These are phyloP conservation scores for Erynnis tages DNA, from an alignment of 2,888 invertebrate species.

Conservation along the genomic window DNA sequence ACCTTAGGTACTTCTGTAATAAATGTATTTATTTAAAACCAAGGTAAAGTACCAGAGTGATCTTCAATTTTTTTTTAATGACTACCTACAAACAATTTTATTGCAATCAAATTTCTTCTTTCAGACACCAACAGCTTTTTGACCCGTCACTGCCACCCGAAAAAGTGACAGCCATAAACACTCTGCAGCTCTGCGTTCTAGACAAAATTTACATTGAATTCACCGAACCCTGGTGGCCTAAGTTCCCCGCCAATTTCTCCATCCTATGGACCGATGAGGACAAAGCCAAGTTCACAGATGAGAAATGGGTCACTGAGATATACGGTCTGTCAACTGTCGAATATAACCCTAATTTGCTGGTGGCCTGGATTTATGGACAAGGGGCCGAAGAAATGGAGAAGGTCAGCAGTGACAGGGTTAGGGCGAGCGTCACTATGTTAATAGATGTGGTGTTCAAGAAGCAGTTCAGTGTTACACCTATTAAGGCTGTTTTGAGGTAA, in stretches of 20 bases:
- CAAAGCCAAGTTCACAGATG: constrained; percentile 65
- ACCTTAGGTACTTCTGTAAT: no score
- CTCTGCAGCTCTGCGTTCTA: constrained; percentile 83
- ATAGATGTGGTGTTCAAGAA: constrained; percentile 76
- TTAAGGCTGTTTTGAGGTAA: constrained; percentile 78
- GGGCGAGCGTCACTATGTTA: constrained; percentile 75
- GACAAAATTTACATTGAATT: constrained; percentile 88
- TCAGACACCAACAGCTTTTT: constrained; percentile 78
- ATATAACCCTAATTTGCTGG: constrained; percentile 81
- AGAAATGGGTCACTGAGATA: constrained; percentile 83
- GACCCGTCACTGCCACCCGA: constrained; percentile 77
- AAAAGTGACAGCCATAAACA: constrained; percentile 81
- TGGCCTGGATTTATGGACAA: constrained; percentile 85
- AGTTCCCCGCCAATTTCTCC: constrained; percentile 66
- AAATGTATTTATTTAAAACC: no score
- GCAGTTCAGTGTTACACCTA: constrained; percentile 75
- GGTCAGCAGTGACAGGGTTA: constrained; percentile 74
- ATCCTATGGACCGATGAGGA: constrained; percentile 82
- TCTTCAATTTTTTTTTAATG: no score
- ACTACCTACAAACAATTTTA: no score
- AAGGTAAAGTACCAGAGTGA: no score
- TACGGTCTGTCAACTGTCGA: constrained; percentile 83
- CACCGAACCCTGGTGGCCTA: constrained; percentile 84
- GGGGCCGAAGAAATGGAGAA: constrained; percentile 83
- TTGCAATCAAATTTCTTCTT: constrained; percentile 33